Conservation (phyloP, 1,140 invertebrate genomes). For the Caenorhabditis remanei region DNA sequence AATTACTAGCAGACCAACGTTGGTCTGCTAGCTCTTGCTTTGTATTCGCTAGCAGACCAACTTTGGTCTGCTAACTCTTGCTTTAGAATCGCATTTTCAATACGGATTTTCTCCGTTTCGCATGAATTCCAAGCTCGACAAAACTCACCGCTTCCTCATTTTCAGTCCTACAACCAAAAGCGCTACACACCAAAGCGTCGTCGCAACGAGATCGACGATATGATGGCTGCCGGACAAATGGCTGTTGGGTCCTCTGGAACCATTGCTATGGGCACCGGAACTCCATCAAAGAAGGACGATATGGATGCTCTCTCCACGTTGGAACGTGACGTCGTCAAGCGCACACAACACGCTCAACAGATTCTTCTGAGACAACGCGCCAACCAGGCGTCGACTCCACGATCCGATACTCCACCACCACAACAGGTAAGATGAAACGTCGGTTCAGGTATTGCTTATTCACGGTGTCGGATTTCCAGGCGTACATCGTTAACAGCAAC, state of each 20-base stretch:
- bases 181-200: slow-evolving; percentile 66
- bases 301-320: slow-evolving; percentile 63
- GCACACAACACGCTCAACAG: slow-evolving; percentile 67
- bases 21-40: too few relatives aligned
- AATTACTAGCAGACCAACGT: too few relatives aligned
- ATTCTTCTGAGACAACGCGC: slow-evolving; percentile 5
- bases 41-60: too few relatives aligned
- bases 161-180: slow-evolving; percentile 65
- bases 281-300: slow-evolving; percentile 57
- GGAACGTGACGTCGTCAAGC: slow-evolving; percentile 66
- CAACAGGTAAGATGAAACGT: background rate
- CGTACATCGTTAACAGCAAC: background rate
- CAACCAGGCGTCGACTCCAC: slow-evolving; percentile 33
- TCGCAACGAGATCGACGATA: slow-evolving; percentile 45
- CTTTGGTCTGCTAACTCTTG: too few relatives aligned
- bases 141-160: background rate
- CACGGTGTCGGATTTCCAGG: background rate
- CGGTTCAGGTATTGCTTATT: too few relatives aligned
- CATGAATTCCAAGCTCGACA: background rate
- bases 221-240: slow-evolving; percentile 44
- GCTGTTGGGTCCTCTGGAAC: slow-evolving; percentile 31
- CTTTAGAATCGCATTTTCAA: too few relatives aligned
- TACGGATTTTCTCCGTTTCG: background rate
- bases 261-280: slow-evolving; percentile 39
- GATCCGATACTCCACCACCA: slow-evolving; percentile 25